These are phyloP conservation scores for Habropoda laboriosa DNA, from an alignment of 1,140 invertebrate species.

Conservation along the genomic window DNA sequence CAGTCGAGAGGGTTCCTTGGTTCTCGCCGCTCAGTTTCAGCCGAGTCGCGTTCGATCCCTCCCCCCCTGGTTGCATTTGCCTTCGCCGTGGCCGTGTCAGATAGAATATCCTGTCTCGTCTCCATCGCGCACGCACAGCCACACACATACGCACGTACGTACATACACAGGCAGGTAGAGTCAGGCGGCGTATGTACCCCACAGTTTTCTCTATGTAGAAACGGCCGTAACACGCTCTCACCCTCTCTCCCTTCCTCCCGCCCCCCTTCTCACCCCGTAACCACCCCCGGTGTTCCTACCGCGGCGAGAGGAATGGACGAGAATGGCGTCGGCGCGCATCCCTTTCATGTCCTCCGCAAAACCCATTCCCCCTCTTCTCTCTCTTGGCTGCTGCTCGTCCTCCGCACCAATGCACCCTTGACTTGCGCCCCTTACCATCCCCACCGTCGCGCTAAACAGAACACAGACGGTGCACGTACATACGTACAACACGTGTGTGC, in stretches of 20 bases:
- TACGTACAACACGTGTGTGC: neutral
- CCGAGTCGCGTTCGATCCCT: conserved; percentile 41
- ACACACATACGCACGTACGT: too few species aligned
- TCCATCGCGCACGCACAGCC: conserved; percentile 41
- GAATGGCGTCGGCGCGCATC: conserved; percentile 71
- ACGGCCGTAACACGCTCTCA: neutral
- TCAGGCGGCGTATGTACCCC: conserved; percentile 7
- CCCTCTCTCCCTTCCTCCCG: neutral
- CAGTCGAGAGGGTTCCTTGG: conserved; percentile 7
- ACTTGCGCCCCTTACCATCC: conserved; percentile 64
- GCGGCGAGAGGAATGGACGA: conserved; percentile 63
- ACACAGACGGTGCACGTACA: neutral
- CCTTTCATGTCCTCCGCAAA: conserved; percentile 73
- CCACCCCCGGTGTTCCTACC: conserved; percentile 53
- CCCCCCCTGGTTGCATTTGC: conserved; percentile 13
- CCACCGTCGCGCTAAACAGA: conserved; percentile 51
- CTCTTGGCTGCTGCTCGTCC: conserved; percentile 52
- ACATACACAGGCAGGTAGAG: too few species aligned
- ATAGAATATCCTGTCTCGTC: conserved; percentile 56
- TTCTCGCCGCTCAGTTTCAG: conserved; percentile 18
- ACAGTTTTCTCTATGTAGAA: neutral
- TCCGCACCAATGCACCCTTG: conserved; percentile 63
- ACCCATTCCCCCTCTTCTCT: conserved; percentile 59
- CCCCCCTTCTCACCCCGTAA: conserved; percentile 5
- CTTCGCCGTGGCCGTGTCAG: conserved; percentile 38